Conservation (phyloP, 2,113 vertebrate genomes). For the Notarius lentiginosus region DNA sequence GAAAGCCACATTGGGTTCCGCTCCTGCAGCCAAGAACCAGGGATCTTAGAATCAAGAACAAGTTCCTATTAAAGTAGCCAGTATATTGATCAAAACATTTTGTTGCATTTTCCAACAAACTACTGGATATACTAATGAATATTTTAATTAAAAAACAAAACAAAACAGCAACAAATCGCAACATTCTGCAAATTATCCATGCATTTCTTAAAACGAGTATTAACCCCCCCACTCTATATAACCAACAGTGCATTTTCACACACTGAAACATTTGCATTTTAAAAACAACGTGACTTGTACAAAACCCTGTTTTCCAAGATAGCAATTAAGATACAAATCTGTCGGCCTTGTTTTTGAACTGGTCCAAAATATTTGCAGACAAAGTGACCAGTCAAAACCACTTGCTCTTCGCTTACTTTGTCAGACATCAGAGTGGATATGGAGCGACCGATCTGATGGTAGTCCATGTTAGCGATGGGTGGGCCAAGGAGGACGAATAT, state of each 20-base stretch:
- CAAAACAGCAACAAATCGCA: neutral
- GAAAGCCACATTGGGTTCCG: too few species aligned
- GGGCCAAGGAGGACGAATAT: constrained; percentile 94
- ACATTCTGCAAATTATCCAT: neutral
- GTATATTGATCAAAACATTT: neutral
- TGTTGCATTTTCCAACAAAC: neutral
- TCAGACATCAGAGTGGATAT: constrained; percentile 99
- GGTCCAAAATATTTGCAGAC: neutral
- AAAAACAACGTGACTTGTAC: neutral
- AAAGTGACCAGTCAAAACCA: neutral
- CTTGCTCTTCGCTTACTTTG: constrained; percentile 77
- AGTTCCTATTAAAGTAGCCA: too few species aligned
- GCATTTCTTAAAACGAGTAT: neutral
- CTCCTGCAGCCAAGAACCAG: rapidly evolving
- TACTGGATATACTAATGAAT: neutral
- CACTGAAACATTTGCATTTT: neutral
- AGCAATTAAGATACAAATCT: neutral
- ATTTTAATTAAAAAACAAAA: neutral
- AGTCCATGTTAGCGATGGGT: constrained; percentile 91
- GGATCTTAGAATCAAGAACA: too few species aligned
- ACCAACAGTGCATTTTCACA: neutral
- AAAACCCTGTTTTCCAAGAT: neutral
- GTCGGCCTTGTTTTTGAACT: neutral
- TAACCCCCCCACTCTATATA: neutral
- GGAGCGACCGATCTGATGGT: constrained; percentile 96